Base-by-base conservation (phyloP, 2,113 vertebrate species). In the Hemiscyllium ocellatum region DNA sequence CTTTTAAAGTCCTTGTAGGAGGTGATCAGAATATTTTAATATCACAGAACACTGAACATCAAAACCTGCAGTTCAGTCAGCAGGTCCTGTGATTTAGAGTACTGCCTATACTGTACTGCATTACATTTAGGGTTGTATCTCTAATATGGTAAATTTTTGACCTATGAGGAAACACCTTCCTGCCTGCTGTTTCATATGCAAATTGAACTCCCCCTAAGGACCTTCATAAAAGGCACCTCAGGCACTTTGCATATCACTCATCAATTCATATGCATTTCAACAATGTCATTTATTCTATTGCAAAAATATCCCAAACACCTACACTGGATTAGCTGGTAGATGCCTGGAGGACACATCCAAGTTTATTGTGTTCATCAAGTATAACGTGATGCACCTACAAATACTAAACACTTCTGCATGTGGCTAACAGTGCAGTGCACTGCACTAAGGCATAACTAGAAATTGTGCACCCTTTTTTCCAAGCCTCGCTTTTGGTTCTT, bases 161-260 rank as follows among this genome's bases (percentile, higher is more conserved):
- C 66, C 91, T 94, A 94, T 94, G 66, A 94, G 91, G 65, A 94
- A 68, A 94, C 91, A 94, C 91, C 91, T 94, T 94, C 91, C n/a
- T 94, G 91, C 91, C 66, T 94, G 91, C 91, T 94, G 91, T 68
- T 94, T 94, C 91, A 70, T 94, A 94, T 94, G 65, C 66, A 94
- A 94, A 94, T 94, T 47, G 37, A 56, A 90, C 24, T 94, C 65
- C 66, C 91, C 91, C 91, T 68, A 94, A 69, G 91, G 91, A 94
- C 42, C 65, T 69, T 37, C 65, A 94, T 94, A 94, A 94, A 94
- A 94, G 61, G 66, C 66, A 94, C 66, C 91, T 94, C 91, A 66
- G 66, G 65, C 91, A 69, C 91, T 94, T 94, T 68, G 65, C 91
- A 94, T 94, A 94, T 94, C 91, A 70, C 91, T 94, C 91, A 94